Conservation (phyloP, 1,140 invertebrate genomes). For the Papilio machaon region DNA sequence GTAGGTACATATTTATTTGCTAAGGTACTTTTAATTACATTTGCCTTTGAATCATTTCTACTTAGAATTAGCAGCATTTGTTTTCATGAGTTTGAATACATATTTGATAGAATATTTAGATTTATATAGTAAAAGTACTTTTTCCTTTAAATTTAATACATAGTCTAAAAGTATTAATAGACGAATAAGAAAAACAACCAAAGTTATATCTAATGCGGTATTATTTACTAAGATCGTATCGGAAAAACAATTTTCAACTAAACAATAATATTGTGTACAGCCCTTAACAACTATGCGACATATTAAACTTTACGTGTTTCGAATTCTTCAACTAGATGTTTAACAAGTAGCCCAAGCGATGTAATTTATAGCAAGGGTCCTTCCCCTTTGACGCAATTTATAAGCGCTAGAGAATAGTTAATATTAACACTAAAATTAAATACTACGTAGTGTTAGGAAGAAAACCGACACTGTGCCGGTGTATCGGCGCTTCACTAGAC, state of each 20-base stretch:
- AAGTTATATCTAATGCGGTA: background rate
- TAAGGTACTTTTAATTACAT: background rate
- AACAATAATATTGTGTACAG: background rate
- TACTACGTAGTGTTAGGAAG: too few relatives aligned
- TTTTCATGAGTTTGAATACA: background rate
- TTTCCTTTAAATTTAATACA: too few relatives aligned
- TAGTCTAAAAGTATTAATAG: too few relatives aligned
- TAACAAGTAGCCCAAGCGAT: background rate
- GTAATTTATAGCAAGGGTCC: slow-evolving; percentile 19
- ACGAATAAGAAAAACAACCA: background rate
- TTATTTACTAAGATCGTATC: background rate
- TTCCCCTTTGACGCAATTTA: background rate
- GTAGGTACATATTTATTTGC: background rate
- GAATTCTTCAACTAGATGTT: slow-evolving; percentile 10
- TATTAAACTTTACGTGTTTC: slow-evolving; percentile 2
- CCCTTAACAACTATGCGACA: background rate
- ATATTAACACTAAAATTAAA: background rate
- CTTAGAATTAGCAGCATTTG: background rate
- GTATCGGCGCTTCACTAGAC: too few relatives aligned
- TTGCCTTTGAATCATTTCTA: background rate
- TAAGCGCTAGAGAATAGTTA: background rate
- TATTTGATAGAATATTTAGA: too few relatives aligned
- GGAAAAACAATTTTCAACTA: background rate
- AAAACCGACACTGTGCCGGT: too few relatives aligned
- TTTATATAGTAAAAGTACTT: too few relatives aligned